Evolutionary conservation across 2,113 vertebrate genomes (phyloP).

Genomic region (Mesitornis unicolor): DNA sequence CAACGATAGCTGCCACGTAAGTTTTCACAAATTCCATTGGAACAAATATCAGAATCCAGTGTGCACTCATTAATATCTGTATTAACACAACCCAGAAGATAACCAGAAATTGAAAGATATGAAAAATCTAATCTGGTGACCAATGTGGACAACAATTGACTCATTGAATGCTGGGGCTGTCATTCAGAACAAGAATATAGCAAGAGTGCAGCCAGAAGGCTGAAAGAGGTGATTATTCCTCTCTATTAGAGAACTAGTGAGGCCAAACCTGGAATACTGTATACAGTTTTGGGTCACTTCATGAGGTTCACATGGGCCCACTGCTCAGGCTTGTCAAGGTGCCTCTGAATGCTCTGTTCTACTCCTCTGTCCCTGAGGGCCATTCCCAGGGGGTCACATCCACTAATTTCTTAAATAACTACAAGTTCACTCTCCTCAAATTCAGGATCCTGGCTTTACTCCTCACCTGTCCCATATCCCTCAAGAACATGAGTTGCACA

Average conservation of each 20-base stretch:
- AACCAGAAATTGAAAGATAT: not conserved
- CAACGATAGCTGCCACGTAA: constrained; percentile 75
- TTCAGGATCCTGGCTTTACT: not conserved
- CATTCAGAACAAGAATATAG: not conserved
- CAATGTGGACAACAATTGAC: not conserved
- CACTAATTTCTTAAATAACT: not conserved
- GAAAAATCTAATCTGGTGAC: not conserved
- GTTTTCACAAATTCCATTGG: constrained; percentile 80
- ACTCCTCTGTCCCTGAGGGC: not conserved
- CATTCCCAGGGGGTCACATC: not conserved
- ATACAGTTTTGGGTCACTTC: not conserved
- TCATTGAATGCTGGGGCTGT: not conserved
- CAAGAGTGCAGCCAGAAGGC: not conserved
- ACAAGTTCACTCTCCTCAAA: not conserved
- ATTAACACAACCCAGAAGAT: not conserved
- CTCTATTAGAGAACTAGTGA: not conserved
- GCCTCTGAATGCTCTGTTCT: not conserved
- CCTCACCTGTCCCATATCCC: not conserved
- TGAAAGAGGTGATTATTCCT: not conserved
- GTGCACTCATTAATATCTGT: constrained; percentile 83
- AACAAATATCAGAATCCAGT: constrained; percentile 79
- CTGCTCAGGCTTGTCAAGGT: not conserved
- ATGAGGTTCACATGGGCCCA: not conserved
- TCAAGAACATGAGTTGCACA: not conserved
- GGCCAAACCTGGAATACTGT: not conserved